Base-by-base conservation (phyloP, 2,797 vertebrate species). In the Chelon labrosus region DNA sequence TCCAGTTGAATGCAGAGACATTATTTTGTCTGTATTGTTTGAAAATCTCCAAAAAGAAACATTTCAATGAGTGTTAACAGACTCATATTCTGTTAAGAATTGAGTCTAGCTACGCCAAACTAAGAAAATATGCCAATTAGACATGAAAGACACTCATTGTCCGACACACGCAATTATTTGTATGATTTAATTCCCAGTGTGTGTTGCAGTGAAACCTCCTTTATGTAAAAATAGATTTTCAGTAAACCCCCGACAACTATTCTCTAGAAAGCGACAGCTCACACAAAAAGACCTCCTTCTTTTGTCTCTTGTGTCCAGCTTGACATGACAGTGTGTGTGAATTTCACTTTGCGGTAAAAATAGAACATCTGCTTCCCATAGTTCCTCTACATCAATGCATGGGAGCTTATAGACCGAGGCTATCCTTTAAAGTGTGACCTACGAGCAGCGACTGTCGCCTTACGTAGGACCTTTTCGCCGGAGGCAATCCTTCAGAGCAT, bases 341-440 rank as follows among this genome's bases (percentile, higher is more conserved):
- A 90, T 87, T 88, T 80, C 73, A 74, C 56, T 56, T 44, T 4
- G 25, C 0, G n/a, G 52, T 85, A 80, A 84, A 90, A 88, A 90
- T 83, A 89, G 77, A 81, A 82, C 81, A 89, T 91, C 82, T 88
- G 89, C 68, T 91, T 90, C 88, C 75, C 86, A 88, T 88, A 85
- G 79, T 60, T 79, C 46, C 66, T 59, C 47, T 31, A 16, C 73
- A 81, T 41, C 44, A 50, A 78, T 37, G 68, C 79, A 84, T 73
- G 77, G 63, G 64, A 86, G 61, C 60, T 52, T 81, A 81, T 71
- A 72, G 73, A 58, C 41, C 47, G 39, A 62, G 39, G 55, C 51
- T 62, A 57, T 64, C 39, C 37, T 59, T 83, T 54, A 55, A 65
- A 84, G 83, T 4, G 68, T 17, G 44, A 79, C 65, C 50, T 46